These are phyloP conservation scores for Bombyx mandarina DNA, from an alignment of 1,140 invertebrate genomes.

Conservation along the genomic window DNA sequence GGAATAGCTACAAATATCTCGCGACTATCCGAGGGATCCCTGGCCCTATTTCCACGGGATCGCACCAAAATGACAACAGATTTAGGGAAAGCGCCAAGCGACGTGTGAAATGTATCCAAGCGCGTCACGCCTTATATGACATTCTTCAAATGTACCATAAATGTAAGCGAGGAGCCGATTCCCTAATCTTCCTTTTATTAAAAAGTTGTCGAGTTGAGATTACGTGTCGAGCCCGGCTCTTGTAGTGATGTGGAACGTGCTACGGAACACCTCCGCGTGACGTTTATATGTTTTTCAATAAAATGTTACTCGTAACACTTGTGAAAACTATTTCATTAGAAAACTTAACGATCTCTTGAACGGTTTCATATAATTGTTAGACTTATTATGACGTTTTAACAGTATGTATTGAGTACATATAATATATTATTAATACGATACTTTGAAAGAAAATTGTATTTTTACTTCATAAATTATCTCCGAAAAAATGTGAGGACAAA, in stretches of 20 bases:
- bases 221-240: conserved; percentile 4
- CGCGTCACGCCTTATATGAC: conserved; percentile 58
- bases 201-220: conserved; percentile 44
- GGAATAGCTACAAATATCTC: conserved; percentile 59
- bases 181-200: conserved; percentile 63
- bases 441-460: not conserved
- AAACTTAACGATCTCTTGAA: too few species aligned
- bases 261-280: too few species aligned
- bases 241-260: not conserved
- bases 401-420: too few species aligned
- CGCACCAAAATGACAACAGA: conserved; percentile 63
- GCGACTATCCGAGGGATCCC: conserved; percentile 55
- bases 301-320: too few species aligned
- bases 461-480: not conserved
- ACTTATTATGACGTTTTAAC: too few species aligned
- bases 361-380: too few species aligned
- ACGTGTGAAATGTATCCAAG: conserved; percentile 65
- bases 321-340: too few species aligned
- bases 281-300: too few species aligned
- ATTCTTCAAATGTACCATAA: conserved; percentile 57
- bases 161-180: conserved; percentile 54
- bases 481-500: not conserved
- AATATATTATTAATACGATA: too few species aligned
- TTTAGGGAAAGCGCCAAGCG: conserved; percentile 65
- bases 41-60: conserved; percentile 59